phyloP scores from a whole-genome alignment of 2,888 invertebrate genomes.

The Pilophorus perplexus region DNA sequence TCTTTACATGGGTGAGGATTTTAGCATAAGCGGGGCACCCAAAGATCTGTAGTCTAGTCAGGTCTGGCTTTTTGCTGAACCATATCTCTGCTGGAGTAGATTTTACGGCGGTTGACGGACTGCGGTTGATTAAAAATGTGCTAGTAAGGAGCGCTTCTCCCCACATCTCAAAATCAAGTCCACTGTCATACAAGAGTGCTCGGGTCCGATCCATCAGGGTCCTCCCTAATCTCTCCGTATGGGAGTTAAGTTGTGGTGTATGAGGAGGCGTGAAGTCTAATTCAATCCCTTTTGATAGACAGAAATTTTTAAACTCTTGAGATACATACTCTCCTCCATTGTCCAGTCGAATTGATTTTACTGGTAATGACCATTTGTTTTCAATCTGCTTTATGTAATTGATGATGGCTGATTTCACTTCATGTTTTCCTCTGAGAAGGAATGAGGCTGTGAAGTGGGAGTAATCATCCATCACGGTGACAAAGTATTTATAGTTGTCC shows the following conservation, averaged over 20 bases:
- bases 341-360: slow-evolving; percentile 16
- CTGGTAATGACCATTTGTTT: slow-evolving; percentile 14
- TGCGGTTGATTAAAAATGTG: slow-evolving; percentile 50
- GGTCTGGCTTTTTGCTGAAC: slow-evolving; percentile 49
- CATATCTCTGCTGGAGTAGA: slow-evolving; percentile 50
- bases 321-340: too few relatives aligned
- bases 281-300: slow-evolving; percentile 43
- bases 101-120: slow-evolving; percentile 44
- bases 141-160: slow-evolving; percentile 50
- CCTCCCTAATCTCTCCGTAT: slow-evolving; percentile 45
- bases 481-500: background rate
- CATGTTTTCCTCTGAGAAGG: background rate
- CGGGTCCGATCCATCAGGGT: slow-evolving; percentile 48
- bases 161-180: slow-evolving; percentile 49
- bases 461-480: slow-evolving; percentile 11
- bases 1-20: slow-evolving; percentile 46
- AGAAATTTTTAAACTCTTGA: slow-evolving; percentile 42
- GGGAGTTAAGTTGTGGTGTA: slow-evolving; percentile 45
- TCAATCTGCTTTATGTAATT: slow-evolving; percentile 17
- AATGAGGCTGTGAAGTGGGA: slow-evolving; percentile 1
- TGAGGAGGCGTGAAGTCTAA: slow-evolving; percentile 43
- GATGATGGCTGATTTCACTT: slow-evolving; percentile 4
- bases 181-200: slow-evolving; percentile 48
- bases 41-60: slow-evolving; percentile 50
- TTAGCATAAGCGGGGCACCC: slow-evolving; percentile 49